These are phyloP conservation scores for Nannospalax galili DNA, from an alignment of 2,113 vertebrate species.

Conservation along the genomic window DNA sequence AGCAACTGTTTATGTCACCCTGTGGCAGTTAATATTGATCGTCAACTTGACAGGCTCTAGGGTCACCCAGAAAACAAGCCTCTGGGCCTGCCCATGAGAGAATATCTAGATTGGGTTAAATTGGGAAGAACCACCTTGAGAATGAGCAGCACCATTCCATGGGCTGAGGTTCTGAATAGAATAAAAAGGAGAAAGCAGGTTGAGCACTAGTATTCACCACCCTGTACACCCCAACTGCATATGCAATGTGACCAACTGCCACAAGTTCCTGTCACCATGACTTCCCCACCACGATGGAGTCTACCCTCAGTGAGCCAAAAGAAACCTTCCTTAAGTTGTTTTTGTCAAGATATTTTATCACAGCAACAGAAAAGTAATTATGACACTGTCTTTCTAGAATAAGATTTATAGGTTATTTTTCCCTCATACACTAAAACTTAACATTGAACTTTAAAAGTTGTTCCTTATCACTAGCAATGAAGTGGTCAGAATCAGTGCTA, in stretches of 20 bases:
- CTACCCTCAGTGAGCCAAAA: not conserved
- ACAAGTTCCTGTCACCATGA: not conserved
- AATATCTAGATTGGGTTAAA: not conserved
- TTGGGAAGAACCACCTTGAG: not conserved
- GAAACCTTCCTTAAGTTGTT: not conserved
- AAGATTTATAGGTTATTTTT: not conserved
- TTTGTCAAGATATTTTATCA: not conserved
- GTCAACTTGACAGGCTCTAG: not conserved
- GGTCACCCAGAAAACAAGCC: not conserved
- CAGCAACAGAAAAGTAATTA: not conserved
- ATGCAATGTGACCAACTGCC: too few species aligned
- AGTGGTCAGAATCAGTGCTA: not conserved
- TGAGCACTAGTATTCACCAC: too few species aligned
- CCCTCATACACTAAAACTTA: not conserved
- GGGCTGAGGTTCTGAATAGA: not conserved
- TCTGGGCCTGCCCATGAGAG: not conserved
- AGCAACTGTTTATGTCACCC: constrained; percentile 47
- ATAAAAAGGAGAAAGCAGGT: too few species aligned
- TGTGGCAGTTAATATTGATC: not conserved
- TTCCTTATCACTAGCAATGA: not conserved
- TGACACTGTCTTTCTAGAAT: not conserved
- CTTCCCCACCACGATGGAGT: not conserved
- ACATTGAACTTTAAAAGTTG: not conserved
- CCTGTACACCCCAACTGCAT: too few species aligned
- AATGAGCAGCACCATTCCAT: not conserved